These are phyloP conservation scores for Latrodectus hesperus DNA, from an alignment of 2,888 invertebrate species.

Conservation along the genomic window DNA sequence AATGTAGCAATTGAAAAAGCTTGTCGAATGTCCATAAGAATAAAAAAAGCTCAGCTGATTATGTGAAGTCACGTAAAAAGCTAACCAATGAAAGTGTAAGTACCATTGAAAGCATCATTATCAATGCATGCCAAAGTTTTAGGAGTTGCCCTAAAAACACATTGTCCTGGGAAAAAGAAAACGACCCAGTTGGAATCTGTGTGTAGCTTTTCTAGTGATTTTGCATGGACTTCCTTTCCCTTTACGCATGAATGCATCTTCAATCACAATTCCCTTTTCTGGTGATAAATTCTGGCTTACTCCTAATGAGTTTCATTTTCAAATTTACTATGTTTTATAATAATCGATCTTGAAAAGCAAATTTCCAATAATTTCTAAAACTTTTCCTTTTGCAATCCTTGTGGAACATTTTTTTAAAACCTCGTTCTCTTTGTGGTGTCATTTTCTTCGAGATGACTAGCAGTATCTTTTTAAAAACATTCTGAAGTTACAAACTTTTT, in stretches of 20 bases:
- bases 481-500: neutral
- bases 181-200: neutral
- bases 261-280: neutral
- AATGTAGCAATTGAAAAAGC: neutral
- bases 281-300: neutral
- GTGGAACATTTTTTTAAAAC: neutral
- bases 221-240: neutral
- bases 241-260: neutral
- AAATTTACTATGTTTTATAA: neutral
- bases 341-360: neutral
- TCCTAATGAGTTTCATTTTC: neutral
- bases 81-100: neutral
- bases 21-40: neutral
- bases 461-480: neutral
- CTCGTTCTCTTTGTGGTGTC: neutral
- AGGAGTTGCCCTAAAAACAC: neutral
- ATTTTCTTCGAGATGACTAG: neutral
- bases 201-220: neutral
- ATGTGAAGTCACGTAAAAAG: neutral
- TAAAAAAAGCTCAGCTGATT: neutral
- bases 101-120: neutral
- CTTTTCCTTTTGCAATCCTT: neutral
- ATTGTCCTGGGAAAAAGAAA: neutral
- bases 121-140: neutral
- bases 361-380: neutral